phyloP scores from a whole-genome alignment of 2,113 vertebrate genomes.

The Ptilorrhoa leucosticta region DNA sequence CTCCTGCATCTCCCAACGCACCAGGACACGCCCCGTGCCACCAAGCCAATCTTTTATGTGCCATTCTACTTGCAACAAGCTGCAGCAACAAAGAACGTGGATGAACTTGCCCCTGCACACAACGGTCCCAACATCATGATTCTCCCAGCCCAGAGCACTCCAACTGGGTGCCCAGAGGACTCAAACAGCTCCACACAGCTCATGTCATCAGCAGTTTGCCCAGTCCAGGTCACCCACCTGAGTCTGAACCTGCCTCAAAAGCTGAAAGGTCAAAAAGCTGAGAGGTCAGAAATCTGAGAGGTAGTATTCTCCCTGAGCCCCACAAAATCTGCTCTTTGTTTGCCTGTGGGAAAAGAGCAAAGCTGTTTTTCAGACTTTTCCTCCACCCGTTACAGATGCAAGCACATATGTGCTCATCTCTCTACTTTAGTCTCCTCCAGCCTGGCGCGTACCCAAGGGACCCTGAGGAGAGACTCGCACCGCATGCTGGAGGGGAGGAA shows the following conservation, averaged over 20 bases:
- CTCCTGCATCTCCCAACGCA: neutral
- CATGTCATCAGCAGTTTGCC: neutral
- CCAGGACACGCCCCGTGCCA: accelerated
- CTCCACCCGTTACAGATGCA: neutral
- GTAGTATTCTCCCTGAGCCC: neutral
- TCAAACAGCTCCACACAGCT: neutral
- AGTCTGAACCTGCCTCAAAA: neutral
- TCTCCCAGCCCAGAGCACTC: neutral
- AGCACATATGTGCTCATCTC: neutral
- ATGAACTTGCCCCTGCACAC: no score
- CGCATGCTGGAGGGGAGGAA: neutral
- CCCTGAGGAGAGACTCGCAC: neutral
- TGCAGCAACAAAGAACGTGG: neutral
- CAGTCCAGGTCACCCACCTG: neutral
- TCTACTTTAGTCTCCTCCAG: neutral
- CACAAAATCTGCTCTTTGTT: neutral
- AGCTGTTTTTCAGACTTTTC: neutral
- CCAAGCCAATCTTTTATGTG: neutral
- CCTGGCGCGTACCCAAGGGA: neutral
- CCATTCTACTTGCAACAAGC: neutral
- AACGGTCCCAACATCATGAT: accelerated
- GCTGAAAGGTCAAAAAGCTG: neutral
- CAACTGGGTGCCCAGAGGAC: neutral
- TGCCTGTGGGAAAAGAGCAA: neutral
- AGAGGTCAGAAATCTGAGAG: neutral